Evolutionary conservation across 1,140 invertebrate species (phyloP).

Genomic region (Drosophila teissieri): DNA sequence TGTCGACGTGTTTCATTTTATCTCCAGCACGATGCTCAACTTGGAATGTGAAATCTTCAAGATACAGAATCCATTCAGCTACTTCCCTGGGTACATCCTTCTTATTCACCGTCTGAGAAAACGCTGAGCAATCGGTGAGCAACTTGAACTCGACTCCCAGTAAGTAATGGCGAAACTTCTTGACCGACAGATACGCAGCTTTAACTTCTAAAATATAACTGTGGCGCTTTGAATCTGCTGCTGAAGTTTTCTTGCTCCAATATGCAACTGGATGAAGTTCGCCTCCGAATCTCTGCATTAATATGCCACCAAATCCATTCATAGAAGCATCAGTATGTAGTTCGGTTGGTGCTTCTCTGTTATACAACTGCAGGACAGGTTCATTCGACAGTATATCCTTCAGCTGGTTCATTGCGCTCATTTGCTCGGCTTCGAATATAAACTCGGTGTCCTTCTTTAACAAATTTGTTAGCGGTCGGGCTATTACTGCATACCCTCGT

Average conservation of each 20-base stretch:
- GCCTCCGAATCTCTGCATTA: not conserved
- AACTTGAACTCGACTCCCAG: not conserved
- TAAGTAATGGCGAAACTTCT: not conserved
- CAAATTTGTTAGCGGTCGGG: too few relatives aligned
- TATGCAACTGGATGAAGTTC: not conserved
- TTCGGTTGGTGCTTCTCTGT: too few relatives aligned
- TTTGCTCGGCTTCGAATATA: too few relatives aligned
- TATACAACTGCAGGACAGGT: too few relatives aligned
- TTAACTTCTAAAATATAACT: not conserved
- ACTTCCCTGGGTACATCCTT: not conserved
- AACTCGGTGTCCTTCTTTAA: too few relatives aligned
- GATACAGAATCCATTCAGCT: not conserved
- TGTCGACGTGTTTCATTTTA: not conserved
- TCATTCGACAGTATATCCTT: too few relatives aligned
- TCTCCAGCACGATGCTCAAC: not conserved
- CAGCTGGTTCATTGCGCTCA: too few relatives aligned
- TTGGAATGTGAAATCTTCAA: not conserved
- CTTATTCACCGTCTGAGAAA: too few relatives aligned
- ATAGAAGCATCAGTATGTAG: too few relatives aligned
- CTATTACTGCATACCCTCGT: too few relatives aligned
- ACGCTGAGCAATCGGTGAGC: too few relatives aligned
- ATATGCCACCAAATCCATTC: not conserved
- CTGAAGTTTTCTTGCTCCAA: not conserved
- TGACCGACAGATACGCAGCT: not conserved
- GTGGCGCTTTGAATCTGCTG: not conserved